Evolutionary conservation across 2,797 vertebrate species (phyloP), one percentile per base, ranked within the genome.

Genomic region (Spinibarbus caldwelli): DNA sequence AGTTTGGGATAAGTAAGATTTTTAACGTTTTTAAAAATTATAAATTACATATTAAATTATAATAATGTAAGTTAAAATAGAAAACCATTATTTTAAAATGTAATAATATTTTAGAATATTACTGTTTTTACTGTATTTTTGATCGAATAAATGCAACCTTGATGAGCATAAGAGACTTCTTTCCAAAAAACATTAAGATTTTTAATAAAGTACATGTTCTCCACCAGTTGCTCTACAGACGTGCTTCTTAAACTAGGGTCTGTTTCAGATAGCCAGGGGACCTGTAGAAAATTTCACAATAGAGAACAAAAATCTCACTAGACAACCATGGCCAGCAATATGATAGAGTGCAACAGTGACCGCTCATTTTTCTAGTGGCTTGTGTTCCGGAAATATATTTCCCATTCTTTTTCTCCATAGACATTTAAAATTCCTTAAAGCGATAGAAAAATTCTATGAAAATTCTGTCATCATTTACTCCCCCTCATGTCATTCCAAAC

Each of bases 241-340:
- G n/a, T 2, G 5, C 11, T 6, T 68, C 26, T 49, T 34, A 52
- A 75, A 52, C 4, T 12, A 19, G 29, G n/a, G 45, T 75, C 45
- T 52, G 29, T 52, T 19, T 52, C 45, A 49, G 14, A 34, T 21
- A 75, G 29, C 72, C 17, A 52, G 9, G 26, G 26, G 29, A 29
- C 2, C 72, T 75, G 45, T 29, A 49, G 5, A 21, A 73, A 21
- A 73, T 21, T 6, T 49, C 17, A 52, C 71, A 52, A 52, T 52
- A 75, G 45, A 75, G 72, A 52, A 75, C 29, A 49, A 75, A 49
- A 75, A 75, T 75, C 8, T 75, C 45, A 21, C 43, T 21, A 75
- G 71, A 75, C 72, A 75, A 75, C 72, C 72, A 52, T 75, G 29
- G 45, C 45, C 21, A 52, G 45, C 72, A 75, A 75, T 52, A 34